Base-by-base conservation (phyloP, 2,888 invertebrate genomes). In the Ditula angustiorana region DNA sequence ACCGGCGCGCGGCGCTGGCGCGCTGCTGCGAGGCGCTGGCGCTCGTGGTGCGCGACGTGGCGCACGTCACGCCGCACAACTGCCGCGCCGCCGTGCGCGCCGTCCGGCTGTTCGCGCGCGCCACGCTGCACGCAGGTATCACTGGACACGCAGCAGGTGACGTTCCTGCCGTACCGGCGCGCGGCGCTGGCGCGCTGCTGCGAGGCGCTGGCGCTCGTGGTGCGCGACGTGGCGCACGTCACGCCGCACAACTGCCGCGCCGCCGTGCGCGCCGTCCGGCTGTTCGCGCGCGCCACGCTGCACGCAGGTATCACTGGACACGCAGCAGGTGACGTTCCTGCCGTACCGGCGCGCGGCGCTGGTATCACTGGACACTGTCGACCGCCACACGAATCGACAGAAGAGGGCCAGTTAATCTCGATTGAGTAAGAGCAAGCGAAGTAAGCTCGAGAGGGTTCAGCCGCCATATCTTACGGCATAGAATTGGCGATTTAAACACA, bases 51-150 rank as follows among this genome's bases (percentile, higher is more conserved):
- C 94, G 99, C 37, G 99, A 99, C n/a, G n/a, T n/a, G 37, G 99
- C 98, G 21, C 99, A 99, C 86, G 98, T 99, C 35, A 99, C 99
- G 10, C 99, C 99, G n/a, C 97, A 98, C 87, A 99, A 99, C 92
- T 98, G 99, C 79, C 97, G 98, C 82, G 95, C 97, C 61, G 97
- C 97, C 76, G 97, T 98, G 11, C 95, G 96, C 67, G 97, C 98
- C 72, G 97, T 98, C 58, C 90, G 99, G 21, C 96, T 98, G 0
- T 98, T 99, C 85, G 98, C 99, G 0, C 96, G 98, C 74, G 99
- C 99, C 19, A 97, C 97, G 65, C 90, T 98, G 11, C 95, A 95
- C 74, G 94, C 94, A 65, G 94, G 95, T 89, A n/a, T n/a, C n/a
- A n/a, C n/a, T n/a, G n/a, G n/a, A n/a, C n/a, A n/a, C n/a, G n/a